Evolutionary conservation across 1,140 invertebrate genomes (phyloP).

Genomic region (Rhopalosiphum maidis): DNA sequence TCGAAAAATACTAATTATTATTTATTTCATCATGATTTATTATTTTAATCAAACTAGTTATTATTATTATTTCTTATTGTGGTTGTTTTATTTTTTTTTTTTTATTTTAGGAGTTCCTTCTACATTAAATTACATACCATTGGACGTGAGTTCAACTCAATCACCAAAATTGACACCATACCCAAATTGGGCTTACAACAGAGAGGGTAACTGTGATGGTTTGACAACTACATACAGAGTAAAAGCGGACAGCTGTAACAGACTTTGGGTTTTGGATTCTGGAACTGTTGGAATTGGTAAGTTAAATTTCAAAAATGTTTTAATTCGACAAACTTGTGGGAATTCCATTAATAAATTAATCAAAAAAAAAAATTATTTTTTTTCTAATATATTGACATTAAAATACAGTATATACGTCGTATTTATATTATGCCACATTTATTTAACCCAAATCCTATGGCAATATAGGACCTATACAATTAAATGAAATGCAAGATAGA

Average conservation of each 20-base stretch:
- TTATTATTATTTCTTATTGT: not conserved
- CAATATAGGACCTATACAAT: not conserved
- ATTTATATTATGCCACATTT: not conserved
- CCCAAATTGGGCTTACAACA: slow-evolving; percentile 76
- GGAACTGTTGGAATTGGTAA: slow-evolving; percentile 79
- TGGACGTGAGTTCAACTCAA: slow-evolving; percentile 66
- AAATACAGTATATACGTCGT: not conserved
- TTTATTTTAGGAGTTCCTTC: slow-evolving; percentile 73
- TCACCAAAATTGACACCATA: slow-evolving; percentile 79
- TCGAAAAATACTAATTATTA: not conserved
- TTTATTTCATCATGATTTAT: not conserved
- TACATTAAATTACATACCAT: slow-evolving; percentile 78
- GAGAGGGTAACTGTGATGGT: slow-evolving; percentile 76
- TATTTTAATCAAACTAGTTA: not conserved
- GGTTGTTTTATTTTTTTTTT: slow-evolving; percentile 17
- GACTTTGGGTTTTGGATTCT: slow-evolving; percentile 82
- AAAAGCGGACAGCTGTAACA: slow-evolving; percentile 76
- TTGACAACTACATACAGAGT: slow-evolving; percentile 78
- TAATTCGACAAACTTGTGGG: not conserved
- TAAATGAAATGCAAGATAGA: not conserved
- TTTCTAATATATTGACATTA: not conserved
- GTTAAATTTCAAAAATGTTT: slow-evolving; percentile 42
- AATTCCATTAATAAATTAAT: not conserved
- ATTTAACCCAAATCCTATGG: not conserved
- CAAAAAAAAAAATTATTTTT: not conserved